Conservation (phyloP, 2,797 vertebrate genomes). For the Diplodus puntazzo region DNA sequence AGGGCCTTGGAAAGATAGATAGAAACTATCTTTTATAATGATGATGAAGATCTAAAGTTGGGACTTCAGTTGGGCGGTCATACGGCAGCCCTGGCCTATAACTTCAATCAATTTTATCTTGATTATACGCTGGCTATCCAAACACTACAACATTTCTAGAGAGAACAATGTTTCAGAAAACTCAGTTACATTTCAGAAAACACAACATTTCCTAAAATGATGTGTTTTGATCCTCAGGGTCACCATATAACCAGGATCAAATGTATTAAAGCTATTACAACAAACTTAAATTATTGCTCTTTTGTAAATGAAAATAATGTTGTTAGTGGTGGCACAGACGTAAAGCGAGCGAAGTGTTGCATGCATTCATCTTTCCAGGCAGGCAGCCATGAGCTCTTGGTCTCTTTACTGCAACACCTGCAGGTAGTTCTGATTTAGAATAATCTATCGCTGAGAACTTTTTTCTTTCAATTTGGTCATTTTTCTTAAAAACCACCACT, state of each 20-base stretch:
- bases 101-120: too few species aligned
- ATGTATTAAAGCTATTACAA: background rate
- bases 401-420: background rate
- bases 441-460: background rate
- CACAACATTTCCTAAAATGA: too few species aligned
- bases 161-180: too few species aligned
- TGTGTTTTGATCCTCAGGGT: too few species aligned
- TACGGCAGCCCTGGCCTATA: too few species aligned
- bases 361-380: background rate
- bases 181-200: too few species aligned
- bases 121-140: too few species aligned
- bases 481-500: background rate
- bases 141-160: too few species aligned
- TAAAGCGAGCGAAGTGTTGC: background rate
- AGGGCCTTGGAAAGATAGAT: too few species aligned
- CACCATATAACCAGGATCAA: background rate
- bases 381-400: background rate
- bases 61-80: background rate
- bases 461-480: background rate
- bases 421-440: background rate
- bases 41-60: background rate
- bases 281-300: background rate
- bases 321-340: background rate
- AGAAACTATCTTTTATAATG: background rate
- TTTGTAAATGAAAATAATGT: background rate